Percentiles rank a stretch among this genome's conserved stretches.
phyloP scores from a whole-genome alignment of 2,113 vertebrate species.

The Dasyornis broadbenti region DNA sequence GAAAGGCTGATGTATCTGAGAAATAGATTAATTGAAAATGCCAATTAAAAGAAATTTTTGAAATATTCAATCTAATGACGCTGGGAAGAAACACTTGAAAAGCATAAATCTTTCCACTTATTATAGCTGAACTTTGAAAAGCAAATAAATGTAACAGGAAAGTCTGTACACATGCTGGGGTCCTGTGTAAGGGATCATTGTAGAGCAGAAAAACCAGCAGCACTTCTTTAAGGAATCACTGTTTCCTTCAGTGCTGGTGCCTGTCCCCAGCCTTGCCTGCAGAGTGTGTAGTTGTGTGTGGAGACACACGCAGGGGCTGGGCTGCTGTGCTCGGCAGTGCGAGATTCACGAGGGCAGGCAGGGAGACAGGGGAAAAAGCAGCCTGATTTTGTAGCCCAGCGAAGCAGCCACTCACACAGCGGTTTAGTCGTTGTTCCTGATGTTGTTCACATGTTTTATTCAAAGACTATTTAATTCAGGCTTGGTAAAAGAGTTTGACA shows the following conservation, averaged over 20 bases:
- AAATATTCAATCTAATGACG: neutral
- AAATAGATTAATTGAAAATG: neutral
- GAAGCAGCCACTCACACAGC: neutral
- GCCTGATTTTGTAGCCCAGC: neutral
- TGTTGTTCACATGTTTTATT: slow-evolving; percentile 14
- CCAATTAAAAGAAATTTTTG: neutral
- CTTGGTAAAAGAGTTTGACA: neutral
- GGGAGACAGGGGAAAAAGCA: neutral
- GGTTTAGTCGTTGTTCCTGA: neutral
- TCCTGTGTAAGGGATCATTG: neutral
- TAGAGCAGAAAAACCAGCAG: neutral
- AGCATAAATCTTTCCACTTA: neutral
- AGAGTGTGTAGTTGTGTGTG: neutral
- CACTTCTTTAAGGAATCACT: neutral
- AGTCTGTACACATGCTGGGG: neutral
- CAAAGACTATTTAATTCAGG: neutral
- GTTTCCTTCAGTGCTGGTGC: neutral
- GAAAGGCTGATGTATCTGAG: neutral
- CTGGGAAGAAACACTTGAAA: neutral
- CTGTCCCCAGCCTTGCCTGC: neutral
- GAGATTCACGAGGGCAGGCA: neutral
- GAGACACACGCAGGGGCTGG: neutral
- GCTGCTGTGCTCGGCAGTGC: neutral
- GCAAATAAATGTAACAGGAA: neutral
- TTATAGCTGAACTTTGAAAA: neutral